Evolutionary conservation across 2,888 invertebrate species (phyloP), one percentile per base, ranked within the genome.

Genomic region (Plemyria rubiginata): DNA sequence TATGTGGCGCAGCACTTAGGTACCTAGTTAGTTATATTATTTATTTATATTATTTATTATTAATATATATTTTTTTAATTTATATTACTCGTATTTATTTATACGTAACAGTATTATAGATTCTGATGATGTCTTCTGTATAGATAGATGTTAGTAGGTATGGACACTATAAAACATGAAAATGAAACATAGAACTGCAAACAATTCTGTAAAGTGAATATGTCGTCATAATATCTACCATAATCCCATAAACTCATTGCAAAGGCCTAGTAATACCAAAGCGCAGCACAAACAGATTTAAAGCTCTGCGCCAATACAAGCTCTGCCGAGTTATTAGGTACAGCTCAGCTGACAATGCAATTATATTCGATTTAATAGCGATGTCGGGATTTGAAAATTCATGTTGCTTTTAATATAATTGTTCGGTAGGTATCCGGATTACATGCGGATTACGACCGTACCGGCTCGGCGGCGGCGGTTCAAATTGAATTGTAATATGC

Each of bases 401-500:
- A 87, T 84, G 90, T 89, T 84, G 88, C 90, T 88, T 87, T 90
- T 87, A 89, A 88, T 90, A 90, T 91, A 90, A 90, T 90, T 90
- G 90, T 88, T 81, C 81, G 86, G 88, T 88, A 88, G 86, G 88
- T 88, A 88, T 88, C 90, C 86, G 86, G 83, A 81, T 82, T 84
- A 80, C 71, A 72, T 15, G 72, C 74, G 88, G 91, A 89, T 90
- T 91, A 90, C 83, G 79, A 58, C 55, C 68, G 75, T 82, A 77
- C 76, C 78, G 82, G 70, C 79, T 82, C 76, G 16, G 54, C 52
- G 81, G 86, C 78, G 36, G 36, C 36, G 36, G 36, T 38, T 85
- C 85, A 90, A 90, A 92, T 92, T 90, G 91, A 90, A 90, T 91
- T 91, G 91, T 91, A 90, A 91, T 91, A 88, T 84, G 82, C 86